These are phyloP conservation scores for Hassar affinis DNA, from an alignment of 2,113 vertebrate genomes.

Conservation along the genomic window DNA sequence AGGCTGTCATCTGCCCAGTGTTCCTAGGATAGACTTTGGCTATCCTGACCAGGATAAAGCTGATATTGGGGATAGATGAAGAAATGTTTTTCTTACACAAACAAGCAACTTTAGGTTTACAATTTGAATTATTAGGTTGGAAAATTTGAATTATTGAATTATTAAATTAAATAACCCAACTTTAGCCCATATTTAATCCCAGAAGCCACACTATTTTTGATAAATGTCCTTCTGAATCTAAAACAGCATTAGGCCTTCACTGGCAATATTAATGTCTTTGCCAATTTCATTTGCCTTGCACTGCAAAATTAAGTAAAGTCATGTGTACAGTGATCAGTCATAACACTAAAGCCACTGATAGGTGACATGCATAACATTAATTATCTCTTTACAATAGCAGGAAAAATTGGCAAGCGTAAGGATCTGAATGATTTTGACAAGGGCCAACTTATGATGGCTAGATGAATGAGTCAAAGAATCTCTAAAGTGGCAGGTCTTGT, in stretches of 20 bases:
- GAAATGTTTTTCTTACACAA: slow-evolving; percentile 24
- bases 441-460: no score
- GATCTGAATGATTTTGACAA: no score
- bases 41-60: neutral
- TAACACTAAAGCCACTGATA: no score
- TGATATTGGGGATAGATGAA: neutral
- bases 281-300: neutral
- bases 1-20: neutral
- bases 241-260: neutral
- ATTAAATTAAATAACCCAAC: neutral
- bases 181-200: neutral
- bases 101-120: slow-evolving; percentile 43
- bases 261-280: neutral
- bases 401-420: no score
- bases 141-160: neutral
- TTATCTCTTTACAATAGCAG: no score
- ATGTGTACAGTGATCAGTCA: no score
- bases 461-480: no score
- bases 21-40: neutral
- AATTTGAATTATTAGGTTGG: neutral
- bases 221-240: neutral
- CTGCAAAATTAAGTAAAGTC: no score
- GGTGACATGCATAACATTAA: no score
- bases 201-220: neutral
- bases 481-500: no score